Evolutionary conservation across 2,888 invertebrate species (phyloP), one percentile per base, ranked within the genome.

Genomic region (Chrysomela aeneicollis): DNA sequence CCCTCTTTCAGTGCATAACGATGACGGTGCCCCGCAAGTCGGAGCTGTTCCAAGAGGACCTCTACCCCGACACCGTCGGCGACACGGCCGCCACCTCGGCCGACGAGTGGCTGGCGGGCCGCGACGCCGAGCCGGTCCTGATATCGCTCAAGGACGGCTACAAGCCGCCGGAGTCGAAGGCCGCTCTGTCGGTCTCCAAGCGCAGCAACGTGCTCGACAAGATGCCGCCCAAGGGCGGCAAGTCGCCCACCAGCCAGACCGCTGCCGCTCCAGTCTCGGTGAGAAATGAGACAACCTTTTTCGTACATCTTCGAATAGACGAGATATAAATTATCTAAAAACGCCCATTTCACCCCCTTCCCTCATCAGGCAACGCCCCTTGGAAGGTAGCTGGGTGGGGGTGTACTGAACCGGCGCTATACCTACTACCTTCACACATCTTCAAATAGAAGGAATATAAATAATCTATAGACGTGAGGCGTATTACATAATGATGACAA

Each of bases 11-110:
- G 87, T 93, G 92, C 70, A 88, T 96, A 65, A 95, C 97, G n/a
- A 97, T 98, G 96, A 97, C 97, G 61, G 98, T 98, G 63, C 98
- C 98, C 21, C 88, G 98, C 81, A 97, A 97, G 88, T 96, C 97
- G 68, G 97, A 97, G 84, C 88, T 95, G 77, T 98, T 98, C 87
- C 98, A 98, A 85, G 96, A 97, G 82, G 98, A 98, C 84, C 86
- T 98, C 71, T 98, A 96, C 84, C 98, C 98, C 0, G 97, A 97
- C 81, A 97, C 98, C 6, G 85, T 94, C 17, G 95, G 96, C 59
- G 94, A 96, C 78, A 92, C 92, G 68, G 92, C 97, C 5, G 93
- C 95, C 12, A 85, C 92, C 69, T 90, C 94, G 0, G 95, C 96
- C 1, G 96, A 96, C 78, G 97, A 97, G 82, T 97, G 97, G 94